Evolutionary conservation across 2,797 vertebrate species (phyloP), one percentile per base, ranked within the genome.

Genomic region (Liparis tanakae): DNA sequence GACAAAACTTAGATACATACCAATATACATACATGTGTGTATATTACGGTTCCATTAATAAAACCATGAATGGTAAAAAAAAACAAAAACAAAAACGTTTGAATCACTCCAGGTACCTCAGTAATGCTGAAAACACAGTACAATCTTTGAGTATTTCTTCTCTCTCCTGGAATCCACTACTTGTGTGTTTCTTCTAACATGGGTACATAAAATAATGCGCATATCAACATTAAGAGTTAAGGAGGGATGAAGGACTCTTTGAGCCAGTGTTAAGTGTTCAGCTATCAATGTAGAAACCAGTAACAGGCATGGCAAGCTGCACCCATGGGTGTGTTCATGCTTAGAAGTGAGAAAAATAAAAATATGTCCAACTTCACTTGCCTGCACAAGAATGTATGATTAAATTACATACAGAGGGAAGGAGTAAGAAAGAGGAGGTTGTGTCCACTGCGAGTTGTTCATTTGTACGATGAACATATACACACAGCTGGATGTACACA

Each of bases 1-100:
- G 93, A 95, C 94, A 92, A 89, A 94, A 95, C 93, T 93, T 93
- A 91, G 93, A 95, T 95, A 94, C 94, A 95, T 95, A 95, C 94
- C 94, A 94, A 95, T 95, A 95, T 94, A 95, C 94, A 95, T 94
- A 95, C 91, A 93, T 92, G 92, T 94, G 94, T 94, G 93, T 94
- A 94, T 94, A 94, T 94, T 92, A 95, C 81, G 91, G 92, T 92
- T 94, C 89, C 91, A 88, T 90, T 93, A 94, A 94, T 92, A 94
- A 95, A 93, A 94, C 92, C 93, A 95, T 94, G 94, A 91, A 94
- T 93, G 92, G 91, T 93, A 94, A 86, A 80, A 51, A 51, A 5
- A 53, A 44, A 56, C 5, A 67, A 43, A 53, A 83, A 89, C 93
- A 87, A 87, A n/a, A n/a, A n/a, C n/a, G 90, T 85, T 91, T 87